A percentile compares a stretch with the other conserved stretches of the same genome.
These are phyloP conservation scores for Mus minutoides DNA, from an alignment of 2,797 vertebrate genomes.

Conservation along the genomic window DNA sequence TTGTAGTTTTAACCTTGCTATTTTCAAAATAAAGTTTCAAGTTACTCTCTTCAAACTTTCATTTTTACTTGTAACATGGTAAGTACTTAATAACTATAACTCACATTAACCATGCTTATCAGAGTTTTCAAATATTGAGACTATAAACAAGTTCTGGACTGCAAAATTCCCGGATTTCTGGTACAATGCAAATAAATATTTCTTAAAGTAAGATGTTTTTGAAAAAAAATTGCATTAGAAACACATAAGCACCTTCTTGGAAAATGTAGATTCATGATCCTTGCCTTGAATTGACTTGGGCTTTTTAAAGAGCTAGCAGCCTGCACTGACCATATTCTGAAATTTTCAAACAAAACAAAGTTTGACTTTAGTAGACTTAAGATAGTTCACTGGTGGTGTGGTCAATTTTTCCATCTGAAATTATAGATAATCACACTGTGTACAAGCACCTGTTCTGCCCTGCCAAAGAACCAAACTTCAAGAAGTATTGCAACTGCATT, in stretches of 20 bases:
- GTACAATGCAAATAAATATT: not conserved
- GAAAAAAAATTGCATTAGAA: constrained; percentile 7
- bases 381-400: not conserved
- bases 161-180: constrained; percentile 15
- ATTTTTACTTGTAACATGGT: constrained; percentile 15
- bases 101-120: not conserved
- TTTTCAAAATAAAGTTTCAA: constrained; percentile 36
- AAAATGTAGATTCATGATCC: constrained; percentile 38
- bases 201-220: not conserved
- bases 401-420: constrained; percentile 65
- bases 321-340: constrained; percentile 9
- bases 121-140: not conserved
- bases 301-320: constrained; percentile 15
- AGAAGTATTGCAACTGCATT: not conserved
- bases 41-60: not conserved
- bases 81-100: not conserved
- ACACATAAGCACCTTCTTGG: not conserved
- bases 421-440: constrained; percentile 37
- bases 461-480: constrained; percentile 20
- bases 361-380: constrained; percentile 53
- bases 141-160: not conserved
- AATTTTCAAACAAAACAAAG: constrained; percentile 35
- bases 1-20: not conserved
- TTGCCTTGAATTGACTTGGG: not conserved
- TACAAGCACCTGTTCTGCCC: constrained; percentile 38